Percentiles rank a stretch among this genome's conserved stretches.
Evolutionary conservation across 1,140 invertebrate genomes (phyloP).

Genomic region (Melitaea cinxia): DNA sequence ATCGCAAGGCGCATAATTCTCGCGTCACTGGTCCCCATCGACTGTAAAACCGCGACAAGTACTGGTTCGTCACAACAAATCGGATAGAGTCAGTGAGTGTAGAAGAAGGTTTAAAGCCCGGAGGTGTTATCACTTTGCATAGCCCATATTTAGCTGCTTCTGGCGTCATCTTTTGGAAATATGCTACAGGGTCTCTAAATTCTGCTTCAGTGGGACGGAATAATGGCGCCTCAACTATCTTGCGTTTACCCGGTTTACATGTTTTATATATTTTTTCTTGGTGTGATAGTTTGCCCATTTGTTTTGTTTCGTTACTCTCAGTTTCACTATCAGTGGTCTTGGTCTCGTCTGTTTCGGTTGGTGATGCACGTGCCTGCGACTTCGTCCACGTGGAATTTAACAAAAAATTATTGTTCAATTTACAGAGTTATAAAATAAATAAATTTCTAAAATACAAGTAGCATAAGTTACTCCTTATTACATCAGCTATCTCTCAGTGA

Average conservation of each 20-base stretch:
- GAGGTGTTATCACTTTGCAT: slow-evolving; percentile 94
- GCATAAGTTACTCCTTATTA: no score
- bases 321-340: no score
- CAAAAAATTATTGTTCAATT: no score
- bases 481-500: no score
- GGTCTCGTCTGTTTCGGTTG: no score
- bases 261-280: no score
- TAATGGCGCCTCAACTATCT: slow-evolving; percentile 41
- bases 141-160: slow-evolving; percentile 92
- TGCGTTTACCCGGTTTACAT: not conserved
- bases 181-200: slow-evolving; percentile 90
- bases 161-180: slow-evolving; percentile 91
- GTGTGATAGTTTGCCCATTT: no score
- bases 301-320: no score
- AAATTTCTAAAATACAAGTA: no score
- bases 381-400: no score
- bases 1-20: slow-evolving; percentile 93
- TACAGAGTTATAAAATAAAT: no score
- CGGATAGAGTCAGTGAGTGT: slow-evolving; percentile 92
- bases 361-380: no score
- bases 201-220: slow-evolving; percentile 49
- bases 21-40: slow-evolving; percentile 95
- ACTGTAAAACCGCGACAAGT: slow-evolving; percentile 93
- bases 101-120: slow-evolving; percentile 93
- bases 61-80: slow-evolving; percentile 96